Percentiles rank a stretch among this genome's conserved stretches.
Conservation (phyloP, 1,140 invertebrate genomes). For the Pseudomyrmex dendroicus region DNA sequence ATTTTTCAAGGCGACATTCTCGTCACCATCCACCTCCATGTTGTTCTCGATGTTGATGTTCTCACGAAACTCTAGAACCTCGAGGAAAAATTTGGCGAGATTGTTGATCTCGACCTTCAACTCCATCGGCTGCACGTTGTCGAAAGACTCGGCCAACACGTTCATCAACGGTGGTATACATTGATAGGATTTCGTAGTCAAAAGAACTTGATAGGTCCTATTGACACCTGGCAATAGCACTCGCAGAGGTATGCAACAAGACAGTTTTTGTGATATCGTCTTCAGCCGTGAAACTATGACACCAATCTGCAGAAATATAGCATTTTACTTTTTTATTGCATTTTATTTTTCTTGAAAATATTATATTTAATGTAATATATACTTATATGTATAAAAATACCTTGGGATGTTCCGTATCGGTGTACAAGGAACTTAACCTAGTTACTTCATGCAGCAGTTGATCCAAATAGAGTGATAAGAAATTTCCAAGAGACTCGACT, state of each 20-base stretch:
- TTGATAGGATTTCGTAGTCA: conserved; percentile 86
- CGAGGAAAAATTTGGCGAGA: conserved; percentile 91
- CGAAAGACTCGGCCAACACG: conserved; percentile 90
- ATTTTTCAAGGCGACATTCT: conserved; percentile 81
- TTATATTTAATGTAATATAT: too few species aligned
- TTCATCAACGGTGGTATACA: conserved; percentile 90
- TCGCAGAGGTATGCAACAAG: conserved; percentile 89
- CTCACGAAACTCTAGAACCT: conserved; percentile 90
- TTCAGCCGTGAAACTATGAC: conserved; percentile 87
- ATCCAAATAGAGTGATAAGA: conserved; percentile 93
- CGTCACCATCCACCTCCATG: conserved; percentile 77
- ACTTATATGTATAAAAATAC: conserved; percentile 59
- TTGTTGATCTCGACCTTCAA: conserved; percentile 88
- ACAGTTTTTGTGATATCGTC: conserved; percentile 89
- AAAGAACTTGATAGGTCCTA: conserved; percentile 88
- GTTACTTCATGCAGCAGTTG: conserved; percentile 90
- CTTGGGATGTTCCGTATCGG: conserved; percentile 79
- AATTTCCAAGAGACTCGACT: conserved; percentile 91
- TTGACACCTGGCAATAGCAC: conserved; percentile 91
- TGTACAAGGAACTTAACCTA: conserved; percentile 84
- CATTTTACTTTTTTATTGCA: too few species aligned
- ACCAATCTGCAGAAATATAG: conserved; percentile 79
- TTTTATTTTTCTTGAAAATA: too few species aligned
- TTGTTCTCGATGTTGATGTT: conserved; percentile 78
- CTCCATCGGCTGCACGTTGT: conserved; percentile 86